Conservation (phyloP, 2,888 invertebrate genomes). For the Torymus aiolomorphi region DNA sequence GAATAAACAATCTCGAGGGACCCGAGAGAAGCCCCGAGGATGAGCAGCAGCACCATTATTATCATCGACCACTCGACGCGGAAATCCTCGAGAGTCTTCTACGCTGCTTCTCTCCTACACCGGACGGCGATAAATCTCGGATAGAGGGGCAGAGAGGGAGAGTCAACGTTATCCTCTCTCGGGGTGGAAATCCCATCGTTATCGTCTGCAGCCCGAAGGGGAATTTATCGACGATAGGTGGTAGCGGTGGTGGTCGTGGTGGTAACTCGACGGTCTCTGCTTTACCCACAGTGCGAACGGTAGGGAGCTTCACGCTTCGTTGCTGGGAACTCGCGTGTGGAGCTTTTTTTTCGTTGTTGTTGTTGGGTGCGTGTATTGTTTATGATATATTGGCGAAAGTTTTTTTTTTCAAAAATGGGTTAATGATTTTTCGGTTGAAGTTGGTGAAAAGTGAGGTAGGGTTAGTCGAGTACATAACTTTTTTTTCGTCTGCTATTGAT, state of each 20-base stretch:
- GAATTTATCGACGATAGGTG: slow-evolving; percentile 35
- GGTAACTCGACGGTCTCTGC: slow-evolving; percentile 9
- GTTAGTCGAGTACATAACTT: no score
- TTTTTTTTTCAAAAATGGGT: no score
- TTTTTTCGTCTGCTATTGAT: no score
- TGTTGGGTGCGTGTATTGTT: no score
- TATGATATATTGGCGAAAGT: no score
- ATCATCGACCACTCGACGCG: background rate
- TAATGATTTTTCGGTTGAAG: no score
- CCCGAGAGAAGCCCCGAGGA: background rate
- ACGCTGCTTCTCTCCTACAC: background rate
- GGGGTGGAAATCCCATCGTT: slow-evolving; percentile 21
- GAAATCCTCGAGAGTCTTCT: slow-evolving; percentile 42
- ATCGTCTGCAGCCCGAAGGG: slow-evolving; percentile 9
- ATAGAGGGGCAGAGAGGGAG: background rate
- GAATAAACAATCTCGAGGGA: slow-evolving; percentile 5
- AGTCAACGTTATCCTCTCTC: slow-evolving; percentile 24
- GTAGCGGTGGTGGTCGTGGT: background rate
- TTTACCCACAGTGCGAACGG: slow-evolving; percentile 46
- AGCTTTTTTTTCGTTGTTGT: background rate
- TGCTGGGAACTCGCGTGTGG: slow-evolving; percentile 36
- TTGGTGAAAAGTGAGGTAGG: no score
- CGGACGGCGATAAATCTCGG: slow-evolving; percentile 21
- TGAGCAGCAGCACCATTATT: no score
- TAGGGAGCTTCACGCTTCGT: slow-evolving; percentile 53